Evolutionary conservation across 2,797 vertebrate genomes (phyloP), one percentile per base, ranked within the genome.

Genomic region (Australoheros facetus): DNA sequence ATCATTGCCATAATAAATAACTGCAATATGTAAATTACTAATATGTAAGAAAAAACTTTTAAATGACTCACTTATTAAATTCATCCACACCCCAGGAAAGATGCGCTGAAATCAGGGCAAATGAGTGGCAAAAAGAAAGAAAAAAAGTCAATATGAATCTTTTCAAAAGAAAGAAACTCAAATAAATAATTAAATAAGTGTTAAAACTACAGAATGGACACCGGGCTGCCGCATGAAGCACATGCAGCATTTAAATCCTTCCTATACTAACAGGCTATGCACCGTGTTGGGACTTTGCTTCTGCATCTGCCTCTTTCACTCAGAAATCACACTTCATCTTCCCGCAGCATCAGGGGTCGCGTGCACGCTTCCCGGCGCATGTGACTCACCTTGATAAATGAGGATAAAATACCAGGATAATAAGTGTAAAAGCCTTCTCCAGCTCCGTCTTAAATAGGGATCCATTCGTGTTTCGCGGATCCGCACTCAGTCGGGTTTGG

Each of bases 401-500:
- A 95, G 86, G 77, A 94, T 88, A n/a, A 93, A 88, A 81, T 56
- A 93, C 73, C 94, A 59, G 56, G 91, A 79, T 53, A 93, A 84
- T 45, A 88, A 72, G 83, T 86, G 83, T 48, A 90, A 58, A 51
- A 85, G 88, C 85, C 85, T 91, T 88, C 79, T 93, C 85, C 92
- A 89, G 89, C 89, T 80, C 8, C 86, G 84, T 84, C 87, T 86
- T 85, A 93, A 91, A 88, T 88, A 56, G 74, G 92, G 94, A 94
- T 96, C 96, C 96, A 96, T 96, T 92, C 92, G 94, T 94, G 91
- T 87, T 84, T 87, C 90, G 90, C 89, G 89, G 92, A 89, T 87
- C 94, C 93, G 92, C 91, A 75, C 72, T 86, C 88, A 86, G 91
- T 92, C 89, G 79, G 93, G 89, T 88, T 42, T 80, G 75, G 83